Base-by-base conservation (phyloP, 2,113 vertebrate genomes). In the Phainopepla nitens region DNA sequence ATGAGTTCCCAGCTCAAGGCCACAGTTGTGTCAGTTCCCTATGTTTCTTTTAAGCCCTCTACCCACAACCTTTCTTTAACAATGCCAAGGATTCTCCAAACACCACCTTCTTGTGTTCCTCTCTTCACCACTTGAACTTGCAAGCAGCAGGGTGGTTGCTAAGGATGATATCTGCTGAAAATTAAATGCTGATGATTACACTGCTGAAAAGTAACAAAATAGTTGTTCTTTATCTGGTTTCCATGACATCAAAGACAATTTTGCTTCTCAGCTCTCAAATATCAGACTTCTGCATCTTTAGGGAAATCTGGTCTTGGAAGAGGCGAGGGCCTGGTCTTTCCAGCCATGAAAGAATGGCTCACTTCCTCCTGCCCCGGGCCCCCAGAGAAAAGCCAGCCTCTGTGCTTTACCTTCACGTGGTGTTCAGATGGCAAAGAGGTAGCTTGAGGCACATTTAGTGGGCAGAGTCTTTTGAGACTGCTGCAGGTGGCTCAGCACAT, bases 151-250 rank as follows among this genome's bases (percentile, higher is more conserved):
- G 31, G 65, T 36, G 44, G 80, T 87, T 92, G 89, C 86, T 72
- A 91, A 36, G 69, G 69, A 57, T 60, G 83, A 41, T 79, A 60
- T 60, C 73, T 73, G n/a, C n/a, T n/a, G n/a, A n/a, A n/a, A n/a
- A n/a, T n/a, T n/a, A n/a, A n/a, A n/a, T n/a, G n/a, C n/a, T n/a
- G n/a, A n/a, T n/a, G n/a, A n/a, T n/a, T 49, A 69, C 53, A 36
- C 49, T 33, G 44, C 16, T 57, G 41, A 75, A 83, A 92, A 94
- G 35, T 64, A 91, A 87, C n/a, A 60, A 89, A 81, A 69, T 71
- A 56, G 24, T 20, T 64, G 56, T 61, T 92, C 73, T 92, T 95
- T 66, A 23, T 64, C 83, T 87, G 61, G 91, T 95, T 95, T 93
- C 91, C 89, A 91, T 33, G 73, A 79, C 83, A 84, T 78, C 87